phyloP scores from a whole-genome alignment of 2,888 invertebrate species.

The Smittia aterrima region DNA sequence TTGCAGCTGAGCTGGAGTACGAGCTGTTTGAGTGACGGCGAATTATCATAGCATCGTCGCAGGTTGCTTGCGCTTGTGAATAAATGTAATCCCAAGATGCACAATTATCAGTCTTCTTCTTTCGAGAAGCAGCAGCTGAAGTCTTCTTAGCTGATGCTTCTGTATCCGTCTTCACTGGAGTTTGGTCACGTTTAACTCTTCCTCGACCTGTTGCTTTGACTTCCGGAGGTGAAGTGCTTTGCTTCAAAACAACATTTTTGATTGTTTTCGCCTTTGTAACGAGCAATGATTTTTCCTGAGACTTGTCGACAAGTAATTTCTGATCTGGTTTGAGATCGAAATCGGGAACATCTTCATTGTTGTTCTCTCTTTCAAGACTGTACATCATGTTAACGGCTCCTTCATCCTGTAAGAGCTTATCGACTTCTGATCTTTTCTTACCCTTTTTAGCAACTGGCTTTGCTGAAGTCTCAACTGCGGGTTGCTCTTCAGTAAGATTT shows the following conservation, averaged over 20 bases:
- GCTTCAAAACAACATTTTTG: slow-evolving; percentile 59
- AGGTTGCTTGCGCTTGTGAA: slow-evolving; percentile 57
- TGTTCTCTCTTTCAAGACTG: slow-evolving; percentile 61
- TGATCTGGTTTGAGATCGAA: slow-evolving; percentile 43
- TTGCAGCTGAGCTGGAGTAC: slow-evolving; percentile 69
- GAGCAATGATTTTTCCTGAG: slow-evolving; percentile 57
- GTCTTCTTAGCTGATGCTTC: slow-evolving; percentile 43
- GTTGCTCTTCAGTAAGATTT: slow-evolving; percentile 45
- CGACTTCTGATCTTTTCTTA: slow-evolving; percentile 67
- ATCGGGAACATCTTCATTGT: slow-evolving; percentile 49
- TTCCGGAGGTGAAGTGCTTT: slow-evolving; percentile 56
- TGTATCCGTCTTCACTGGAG: slow-evolving; percentile 51
- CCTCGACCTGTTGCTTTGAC: slow-evolving; percentile 51
- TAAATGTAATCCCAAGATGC: slow-evolving; percentile 60
- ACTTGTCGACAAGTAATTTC: slow-evolving; percentile 47
- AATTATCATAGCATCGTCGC: slow-evolving; percentile 77
- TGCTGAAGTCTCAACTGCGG: slow-evolving; percentile 42
- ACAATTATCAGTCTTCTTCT: slow-evolving; percentile 44
- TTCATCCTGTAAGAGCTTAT: slow-evolving; percentile 76
- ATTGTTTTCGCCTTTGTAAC: slow-evolving; percentile 62
- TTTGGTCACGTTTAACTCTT: slow-evolving; percentile 45
- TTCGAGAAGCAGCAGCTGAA: slow-evolving; percentile 41
- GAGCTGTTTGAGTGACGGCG: slow-evolving; percentile 81
- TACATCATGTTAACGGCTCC: slow-evolving; percentile 84
- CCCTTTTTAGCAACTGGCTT: slow-evolving; percentile 47